Conservation (phyloP, 2,888 invertebrate genomes). For the Cheilosia variabilis region DNA sequence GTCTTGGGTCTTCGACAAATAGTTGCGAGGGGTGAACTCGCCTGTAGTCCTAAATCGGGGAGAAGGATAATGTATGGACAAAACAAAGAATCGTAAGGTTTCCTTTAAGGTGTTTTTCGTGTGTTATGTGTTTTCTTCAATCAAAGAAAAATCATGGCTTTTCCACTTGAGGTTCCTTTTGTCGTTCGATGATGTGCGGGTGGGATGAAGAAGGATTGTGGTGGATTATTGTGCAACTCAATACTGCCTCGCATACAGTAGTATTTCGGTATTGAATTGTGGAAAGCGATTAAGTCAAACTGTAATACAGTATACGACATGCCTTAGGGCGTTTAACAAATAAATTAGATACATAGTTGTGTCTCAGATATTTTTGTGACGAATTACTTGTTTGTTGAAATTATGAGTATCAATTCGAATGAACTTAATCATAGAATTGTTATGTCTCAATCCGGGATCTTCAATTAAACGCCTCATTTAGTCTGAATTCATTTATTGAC, state of each 20-base stretch:
- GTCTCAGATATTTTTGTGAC: no score
- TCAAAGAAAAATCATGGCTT: conserved; percentile 68
- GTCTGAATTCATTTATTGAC: no score
- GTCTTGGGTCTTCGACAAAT: conserved; percentile 1
- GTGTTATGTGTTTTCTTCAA: conserved; percentile 48
- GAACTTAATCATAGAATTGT: no score
- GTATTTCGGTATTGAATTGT: conserved; percentile 9
- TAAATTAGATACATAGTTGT: no score
- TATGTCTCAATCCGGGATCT: no score
- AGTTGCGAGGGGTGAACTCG: conserved; percentile 11
- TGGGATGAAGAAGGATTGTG: conserved; percentile 34
- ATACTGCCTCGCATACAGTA: conserved; percentile 25
- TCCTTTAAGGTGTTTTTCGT: conserved; percentile 54
- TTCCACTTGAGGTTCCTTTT: conserved; percentile 55
- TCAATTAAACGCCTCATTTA: no score
- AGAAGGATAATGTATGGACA: conserved; percentile 16
- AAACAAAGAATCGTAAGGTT: conserved; percentile 46
- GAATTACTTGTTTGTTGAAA: no score
- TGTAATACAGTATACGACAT: conserved; percentile 15
- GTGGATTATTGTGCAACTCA: conserved; percentile 52
- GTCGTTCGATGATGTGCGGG: not conserved
- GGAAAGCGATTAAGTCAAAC: conserved; percentile 22
- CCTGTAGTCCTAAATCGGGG: not conserved
- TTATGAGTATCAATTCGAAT: no score
- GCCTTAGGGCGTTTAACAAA: no score